phyloP scores from a whole-genome alignment of 2,888 invertebrate genomes.

The Hanleya hanleyi region DNA sequence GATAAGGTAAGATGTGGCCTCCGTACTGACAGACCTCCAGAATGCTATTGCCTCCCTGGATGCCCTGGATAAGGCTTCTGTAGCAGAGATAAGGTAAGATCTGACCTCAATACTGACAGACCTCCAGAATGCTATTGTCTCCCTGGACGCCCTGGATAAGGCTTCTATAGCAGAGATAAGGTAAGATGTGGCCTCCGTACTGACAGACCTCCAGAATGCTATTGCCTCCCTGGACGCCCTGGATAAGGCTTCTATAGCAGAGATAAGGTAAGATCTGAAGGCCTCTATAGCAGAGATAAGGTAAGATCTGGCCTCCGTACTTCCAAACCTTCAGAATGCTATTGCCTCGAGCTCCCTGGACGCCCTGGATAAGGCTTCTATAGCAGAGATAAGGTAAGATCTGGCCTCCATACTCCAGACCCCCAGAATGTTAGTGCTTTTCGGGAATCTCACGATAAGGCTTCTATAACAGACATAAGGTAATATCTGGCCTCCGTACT shows the following conservation, averaged over 20 bases:
- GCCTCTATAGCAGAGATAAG: too few relatives aligned
- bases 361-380: slow-evolving; percentile 70
- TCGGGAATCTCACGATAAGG: slow-evolving; percentile 70
- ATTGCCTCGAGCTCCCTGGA: slow-evolving; percentile 71
- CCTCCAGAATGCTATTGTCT: too few relatives aligned
- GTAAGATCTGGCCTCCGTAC: slow-evolving; percentile 68
- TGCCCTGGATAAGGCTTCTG: slow-evolving; percentile 69
- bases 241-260: slow-evolving; percentile 71
- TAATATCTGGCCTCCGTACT: slow-evolving; percentile 66
- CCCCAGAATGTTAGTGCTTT: slow-evolving; percentile 69
- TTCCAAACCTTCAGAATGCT: slow-evolving; percentile 69
- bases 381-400: slow-evolving; percentile 70
- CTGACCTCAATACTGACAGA: too few relatives aligned
- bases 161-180: too few relatives aligned
- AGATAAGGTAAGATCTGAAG: slow-evolving; percentile 68
- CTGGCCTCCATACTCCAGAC: slow-evolving; percentile 70
- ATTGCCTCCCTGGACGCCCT: slow-evolving; percentile 70
- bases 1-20: slow-evolving; percentile 70
- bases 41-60: slow-evolving; percentile 70
- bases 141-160: too few relatives aligned
- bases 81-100: slow-evolving; percentile 70
- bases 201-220: slow-evolving; percentile 69
- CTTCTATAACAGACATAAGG: slow-evolving; percentile 71
- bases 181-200: slow-evolving; percentile 69
- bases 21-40: slow-evolving; percentile 69